Evolutionary conservation across 37 sponge, comb jelly and placozoan species (phyloP).

Genomic region (Lycopodina hypogea): DNA sequence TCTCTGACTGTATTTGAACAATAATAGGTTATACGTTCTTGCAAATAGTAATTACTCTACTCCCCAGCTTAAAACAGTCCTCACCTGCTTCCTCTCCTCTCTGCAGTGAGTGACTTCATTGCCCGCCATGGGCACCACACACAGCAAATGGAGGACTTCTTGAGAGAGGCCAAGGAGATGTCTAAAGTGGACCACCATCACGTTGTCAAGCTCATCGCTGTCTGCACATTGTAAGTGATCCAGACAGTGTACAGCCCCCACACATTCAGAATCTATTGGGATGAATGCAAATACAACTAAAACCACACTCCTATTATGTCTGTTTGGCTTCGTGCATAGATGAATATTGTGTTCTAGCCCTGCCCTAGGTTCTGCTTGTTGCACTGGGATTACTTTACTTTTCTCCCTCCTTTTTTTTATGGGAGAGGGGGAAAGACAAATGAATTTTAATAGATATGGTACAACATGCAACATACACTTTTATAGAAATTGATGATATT

Average conservation of each 20-base stretch:
- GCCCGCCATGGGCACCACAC: conserved; percentile 66
- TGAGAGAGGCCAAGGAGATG: conserved; percentile 88
- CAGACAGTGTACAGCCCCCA: background rate
- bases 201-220: conserved; percentile 74
- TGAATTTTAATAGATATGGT: too few species aligned
- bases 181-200: conserved; percentile 64
- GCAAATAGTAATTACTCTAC: too few species aligned
- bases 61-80: too few species aligned
- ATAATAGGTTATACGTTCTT: too few species aligned
- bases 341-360: background rate
- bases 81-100: background rate
- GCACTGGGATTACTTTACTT: too few species aligned
- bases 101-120: conserved; percentile 56
- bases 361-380: too few species aligned
- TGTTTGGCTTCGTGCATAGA: background rate
- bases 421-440: too few species aligned
- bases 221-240: conserved; percentile 71
- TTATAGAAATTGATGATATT: too few species aligned
- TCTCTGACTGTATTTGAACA: too few species aligned
- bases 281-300: background rate
- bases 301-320: background rate
- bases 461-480: too few species aligned
- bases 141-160: conserved; percentile 83
- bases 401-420: too few species aligned
- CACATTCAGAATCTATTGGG: background rate